Percentiles rank a stretch among this genome's conserved stretches.
Evolutionary conservation across 2,113 vertebrate genomes (phyloP).

Genomic region (Corynorhinus townsendii): DNA sequence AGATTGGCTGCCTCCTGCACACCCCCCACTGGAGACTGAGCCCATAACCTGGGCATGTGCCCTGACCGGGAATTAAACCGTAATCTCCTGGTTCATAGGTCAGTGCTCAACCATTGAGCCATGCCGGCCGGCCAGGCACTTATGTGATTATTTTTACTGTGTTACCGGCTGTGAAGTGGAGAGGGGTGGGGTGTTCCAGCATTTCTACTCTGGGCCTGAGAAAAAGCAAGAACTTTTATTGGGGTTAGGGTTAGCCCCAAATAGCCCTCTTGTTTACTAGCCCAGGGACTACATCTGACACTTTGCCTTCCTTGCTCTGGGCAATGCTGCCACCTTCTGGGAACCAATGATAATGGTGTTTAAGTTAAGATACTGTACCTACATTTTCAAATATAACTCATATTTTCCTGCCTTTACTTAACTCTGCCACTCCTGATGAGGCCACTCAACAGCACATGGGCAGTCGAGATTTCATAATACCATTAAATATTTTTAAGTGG

Average conservation of each 20-base stretch:
- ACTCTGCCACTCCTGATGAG: background rate
- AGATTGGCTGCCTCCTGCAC: too few species aligned
- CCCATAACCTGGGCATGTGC: too few species aligned
- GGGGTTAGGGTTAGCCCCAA: background rate
- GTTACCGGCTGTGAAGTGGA: background rate
- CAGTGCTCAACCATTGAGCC: too few species aligned
- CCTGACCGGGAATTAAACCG: too few species aligned
- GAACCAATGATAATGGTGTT: background rate
- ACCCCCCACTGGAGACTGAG: too few species aligned
- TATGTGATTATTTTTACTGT: background rate
- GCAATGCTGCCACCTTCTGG: slow-evolving; percentile 30
- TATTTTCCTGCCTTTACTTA: background rate
- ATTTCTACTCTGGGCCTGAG: background rate
- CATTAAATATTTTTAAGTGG: background rate
- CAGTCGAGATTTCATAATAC: background rate
- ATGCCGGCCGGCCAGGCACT: too few species aligned
- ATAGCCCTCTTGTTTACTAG: background rate
- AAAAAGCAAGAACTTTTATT: background rate
- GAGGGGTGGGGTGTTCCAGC: background rate
- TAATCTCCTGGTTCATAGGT: too few species aligned
- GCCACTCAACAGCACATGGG: background rate
- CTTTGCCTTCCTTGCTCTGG: background rate
- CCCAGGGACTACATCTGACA: background rate
- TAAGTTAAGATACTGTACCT: background rate
- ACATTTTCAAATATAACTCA: background rate